Percentiles rank a stretch among this genome's conserved stretches.
These are phyloP conservation scores for Eleutherodactylus coqui DNA, from an alignment of 2,797 vertebrate species.

Conservation along the genomic window DNA sequence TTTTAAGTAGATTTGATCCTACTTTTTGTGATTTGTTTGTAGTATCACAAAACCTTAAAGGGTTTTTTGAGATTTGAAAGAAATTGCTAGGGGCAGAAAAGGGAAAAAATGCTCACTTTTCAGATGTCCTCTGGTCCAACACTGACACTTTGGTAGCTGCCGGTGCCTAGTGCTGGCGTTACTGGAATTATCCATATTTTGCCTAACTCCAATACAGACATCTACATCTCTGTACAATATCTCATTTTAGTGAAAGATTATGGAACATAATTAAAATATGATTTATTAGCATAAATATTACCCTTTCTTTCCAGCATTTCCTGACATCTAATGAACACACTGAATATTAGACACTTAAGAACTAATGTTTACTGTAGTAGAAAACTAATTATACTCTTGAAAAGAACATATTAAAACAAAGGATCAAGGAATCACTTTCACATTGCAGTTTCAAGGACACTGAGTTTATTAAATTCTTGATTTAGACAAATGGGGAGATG, in stretches of 20 bases:
- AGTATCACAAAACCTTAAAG: too few species aligned
- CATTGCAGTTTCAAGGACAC: not conserved
- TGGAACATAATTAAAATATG: not conserved
- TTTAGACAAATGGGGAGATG: not conserved
- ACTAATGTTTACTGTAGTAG: constrained; percentile 16
- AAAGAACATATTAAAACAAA: constrained; percentile 40
- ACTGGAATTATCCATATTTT: not conserved
- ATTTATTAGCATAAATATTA: not conserved
- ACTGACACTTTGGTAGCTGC: too few species aligned
- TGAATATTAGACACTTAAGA: constrained; percentile 7
- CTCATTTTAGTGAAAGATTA: not conserved
- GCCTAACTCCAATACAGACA: not conserved
- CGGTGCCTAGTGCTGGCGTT: not conserved
- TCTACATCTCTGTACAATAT: not conserved
- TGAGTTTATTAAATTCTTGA: not conserved
- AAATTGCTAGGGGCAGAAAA: too few species aligned
- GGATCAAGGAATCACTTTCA: not conserved
- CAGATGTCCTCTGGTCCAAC: too few species aligned
- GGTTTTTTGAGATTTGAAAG: too few species aligned
- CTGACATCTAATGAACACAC: not conserved
- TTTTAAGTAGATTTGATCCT: too few species aligned
- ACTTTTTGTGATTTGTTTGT: too few species aligned
- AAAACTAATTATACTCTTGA: constrained; percentile 12
- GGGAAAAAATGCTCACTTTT: too few species aligned
- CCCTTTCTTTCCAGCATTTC: not conserved